A percentile compares a stretch with the other conserved stretches of the same genome.
phyloP scores from a whole-genome alignment of 2,113 vertebrate genomes.

The Phoenicopterus ruber region DNA sequence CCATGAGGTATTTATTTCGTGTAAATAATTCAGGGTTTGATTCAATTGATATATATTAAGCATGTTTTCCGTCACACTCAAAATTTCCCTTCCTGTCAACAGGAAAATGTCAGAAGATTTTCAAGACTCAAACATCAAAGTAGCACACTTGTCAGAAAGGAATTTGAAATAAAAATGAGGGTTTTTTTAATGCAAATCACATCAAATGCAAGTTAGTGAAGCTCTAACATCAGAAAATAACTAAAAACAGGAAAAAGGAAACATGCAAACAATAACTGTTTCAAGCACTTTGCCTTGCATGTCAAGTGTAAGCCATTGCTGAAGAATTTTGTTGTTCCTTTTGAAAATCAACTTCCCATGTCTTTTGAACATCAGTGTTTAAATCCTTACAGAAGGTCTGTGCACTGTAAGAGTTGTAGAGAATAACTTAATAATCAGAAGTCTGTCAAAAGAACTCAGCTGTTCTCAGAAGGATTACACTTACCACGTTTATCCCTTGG shows the following conservation, averaged over 20 bases:
- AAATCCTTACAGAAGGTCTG: neutral
- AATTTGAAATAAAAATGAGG: neutral
- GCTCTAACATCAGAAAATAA: slow-evolving; percentile 12
- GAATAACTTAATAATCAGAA: neutral
- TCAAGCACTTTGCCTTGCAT: neutral
- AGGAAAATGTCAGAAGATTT: neutral
- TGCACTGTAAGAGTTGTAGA: neutral
- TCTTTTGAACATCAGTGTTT: neutral
- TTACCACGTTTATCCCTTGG: neutral
- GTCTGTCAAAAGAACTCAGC: neutral
- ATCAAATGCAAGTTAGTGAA: neutral
- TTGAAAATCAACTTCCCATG: neutral
- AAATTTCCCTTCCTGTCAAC: neutral
- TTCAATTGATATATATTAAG: neutral
- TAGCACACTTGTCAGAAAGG: neutral
- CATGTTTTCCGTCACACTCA: neutral
- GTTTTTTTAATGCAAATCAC: neutral
- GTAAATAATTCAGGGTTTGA: neutral
- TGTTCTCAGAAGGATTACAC: neutral
- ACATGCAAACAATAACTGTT: slow-evolving; percentile 16
- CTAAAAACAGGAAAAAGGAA: slow-evolving; percentile 43
- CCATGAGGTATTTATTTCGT: neutral
- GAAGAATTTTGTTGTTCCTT: neutral
- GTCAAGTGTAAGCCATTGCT: neutral
- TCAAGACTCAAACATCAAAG: neutral